Percentiles rank a stretch among this genome's conserved stretches.
These are phyloP conservation scores for Drosophila dunni DNA, from an alignment of 1,140 invertebrate genomes.

Conservation along the genomic window DNA sequence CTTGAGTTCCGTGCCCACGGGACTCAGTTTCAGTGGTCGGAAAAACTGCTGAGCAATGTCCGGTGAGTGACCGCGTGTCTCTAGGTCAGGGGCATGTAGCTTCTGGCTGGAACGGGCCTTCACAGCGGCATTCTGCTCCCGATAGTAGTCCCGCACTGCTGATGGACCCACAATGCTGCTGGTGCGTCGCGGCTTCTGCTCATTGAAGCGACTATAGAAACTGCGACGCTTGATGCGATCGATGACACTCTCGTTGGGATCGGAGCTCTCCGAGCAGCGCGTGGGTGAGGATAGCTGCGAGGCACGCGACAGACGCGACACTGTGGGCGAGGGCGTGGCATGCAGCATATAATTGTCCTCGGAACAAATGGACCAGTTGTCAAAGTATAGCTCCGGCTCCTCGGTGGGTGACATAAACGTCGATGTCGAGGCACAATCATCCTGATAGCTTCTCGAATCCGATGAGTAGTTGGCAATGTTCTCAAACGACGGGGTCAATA, in stretches of 20 bases:
- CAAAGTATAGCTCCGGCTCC: slow-evolving; percentile 87
- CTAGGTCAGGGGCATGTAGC: slow-evolving; percentile 39
- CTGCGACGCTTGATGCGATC: slow-evolving; percentile 94
- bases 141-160: slow-evolving; percentile 81
- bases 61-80: slow-evolving; percentile 68
- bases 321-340: slow-evolving; percentile 79
- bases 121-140: slow-evolving; percentile 73
- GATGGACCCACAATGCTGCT: slow-evolving; percentile 86
- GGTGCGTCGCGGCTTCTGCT: slow-evolving; percentile 88
- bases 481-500: slow-evolving; percentile 81
- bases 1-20: slow-evolving; percentile 78
- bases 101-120: slow-evolving; percentile 75
- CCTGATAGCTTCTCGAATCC: slow-evolving; percentile 78
- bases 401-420: slow-evolving; percentile 87
- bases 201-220: slow-evolving; percentile 94
- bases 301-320: slow-evolving; percentile 86
- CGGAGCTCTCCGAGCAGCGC: slow-evolving; percentile 79
- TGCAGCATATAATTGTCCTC: slow-evolving; percentile 85
- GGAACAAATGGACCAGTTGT: slow-evolving; percentile 89
- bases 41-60: slow-evolving; percentile 82
- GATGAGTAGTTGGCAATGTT: slow-evolving; percentile 84
- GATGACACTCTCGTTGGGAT: slow-evolving; percentile 89
- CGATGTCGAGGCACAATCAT: slow-evolving; percentile 81
- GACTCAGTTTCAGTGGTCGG: slow-evolving; percentile 75
- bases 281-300: slow-evolving; percentile 78